Evolutionary conservation across 2,797 vertebrate genomes (phyloP).

Genomic region (Lateolabrax maculatus): DNA sequence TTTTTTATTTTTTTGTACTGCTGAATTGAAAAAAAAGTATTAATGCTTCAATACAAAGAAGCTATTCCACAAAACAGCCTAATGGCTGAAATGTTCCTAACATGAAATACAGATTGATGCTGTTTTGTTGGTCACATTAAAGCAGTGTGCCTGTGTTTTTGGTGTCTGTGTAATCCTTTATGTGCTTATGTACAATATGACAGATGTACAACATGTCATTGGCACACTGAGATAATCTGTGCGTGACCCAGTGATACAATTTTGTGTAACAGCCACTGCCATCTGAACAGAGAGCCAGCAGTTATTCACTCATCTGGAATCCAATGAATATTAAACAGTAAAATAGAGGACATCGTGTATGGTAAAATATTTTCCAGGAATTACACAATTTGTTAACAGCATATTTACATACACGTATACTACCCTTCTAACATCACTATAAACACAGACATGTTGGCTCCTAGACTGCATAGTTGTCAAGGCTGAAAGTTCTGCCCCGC

Average conservation of each 20-base stretch:
- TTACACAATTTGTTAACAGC: constrained; percentile 2
- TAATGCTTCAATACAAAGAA: neutral
- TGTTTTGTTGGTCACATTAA: constrained; percentile 10
- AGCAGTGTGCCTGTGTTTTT: constrained; percentile 22
- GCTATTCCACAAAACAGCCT: neutral
- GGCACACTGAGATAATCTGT: constrained; percentile 68
- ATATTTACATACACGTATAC: constrained; percentile 1
- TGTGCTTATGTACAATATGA: constrained; percentile 46
- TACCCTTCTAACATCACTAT: constrained; percentile 1
- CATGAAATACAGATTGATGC: neutral
- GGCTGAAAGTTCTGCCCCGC: constrained; percentile 18
- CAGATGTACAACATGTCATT: constrained; percentile 67
- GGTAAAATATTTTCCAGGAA: neutral
- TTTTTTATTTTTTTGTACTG: neutral
- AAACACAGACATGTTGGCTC: constrained; percentile 41
- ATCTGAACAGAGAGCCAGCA: constrained; percentile 36
- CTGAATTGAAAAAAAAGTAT: neutral
- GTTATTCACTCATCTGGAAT: constrained; percentile 30
- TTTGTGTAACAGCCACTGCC: constrained; percentile 49
- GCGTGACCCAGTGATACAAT: constrained; percentile 74
- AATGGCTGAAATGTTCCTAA: neutral
- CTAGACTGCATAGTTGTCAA: constrained; percentile 30
- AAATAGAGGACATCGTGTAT: constrained; percentile 3
- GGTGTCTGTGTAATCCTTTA: constrained; percentile 45
- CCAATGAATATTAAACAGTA: constrained; percentile 20